phyloP scores from a whole-genome alignment of 2,888 invertebrate genomes.

The Onthophagus sagittarius region DNA sequence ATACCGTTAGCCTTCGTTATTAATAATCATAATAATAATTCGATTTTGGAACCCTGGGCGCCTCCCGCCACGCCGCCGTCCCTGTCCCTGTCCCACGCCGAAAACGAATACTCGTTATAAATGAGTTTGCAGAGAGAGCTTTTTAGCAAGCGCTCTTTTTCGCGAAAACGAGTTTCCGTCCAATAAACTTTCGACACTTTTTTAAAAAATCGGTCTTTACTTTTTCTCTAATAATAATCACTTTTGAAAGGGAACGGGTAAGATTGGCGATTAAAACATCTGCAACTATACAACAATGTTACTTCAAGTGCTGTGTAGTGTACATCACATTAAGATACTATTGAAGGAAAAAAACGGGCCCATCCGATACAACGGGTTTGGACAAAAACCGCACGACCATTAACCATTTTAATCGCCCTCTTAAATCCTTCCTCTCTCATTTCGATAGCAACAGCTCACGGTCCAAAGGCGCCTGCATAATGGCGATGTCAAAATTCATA shows the following conservation, averaged over 20 bases:
- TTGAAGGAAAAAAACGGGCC: neutral
- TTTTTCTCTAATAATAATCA: conserved; percentile 1
- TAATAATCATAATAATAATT: conserved; percentile 51
- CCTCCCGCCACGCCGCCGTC: neutral
- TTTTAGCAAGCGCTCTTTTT: conserved; percentile 32
- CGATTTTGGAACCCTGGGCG: conserved; percentile 43
- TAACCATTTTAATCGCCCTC: conserved; percentile 1
- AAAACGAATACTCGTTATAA: conserved; percentile 39
- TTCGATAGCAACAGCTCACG: conserved; percentile 5
- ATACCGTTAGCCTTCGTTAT: conserved; percentile 49
- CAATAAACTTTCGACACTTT: conserved; percentile 10
- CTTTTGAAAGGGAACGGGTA: too few relatives aligned
- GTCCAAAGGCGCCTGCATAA: neutral
- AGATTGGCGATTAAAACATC: neutral
- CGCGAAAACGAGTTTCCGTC: conserved; percentile 9
- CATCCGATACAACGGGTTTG: neutral
- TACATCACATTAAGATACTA: too few relatives aligned
- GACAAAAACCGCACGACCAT: conserved; percentile 3
- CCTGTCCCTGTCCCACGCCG: conserved; percentile 25
- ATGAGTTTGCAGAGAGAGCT: conserved; percentile 38
- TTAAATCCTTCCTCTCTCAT: conserved; percentile 11
- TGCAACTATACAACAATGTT: neutral
- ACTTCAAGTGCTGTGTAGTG: too few relatives aligned
- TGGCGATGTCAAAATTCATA: conserved; percentile 11
- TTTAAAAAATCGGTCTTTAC: conserved; percentile 4